These are phyloP conservation scores for Drosophila picticornis DNA, from an alignment of 2,888 invertebrate species.

Conservation along the genomic window DNA sequence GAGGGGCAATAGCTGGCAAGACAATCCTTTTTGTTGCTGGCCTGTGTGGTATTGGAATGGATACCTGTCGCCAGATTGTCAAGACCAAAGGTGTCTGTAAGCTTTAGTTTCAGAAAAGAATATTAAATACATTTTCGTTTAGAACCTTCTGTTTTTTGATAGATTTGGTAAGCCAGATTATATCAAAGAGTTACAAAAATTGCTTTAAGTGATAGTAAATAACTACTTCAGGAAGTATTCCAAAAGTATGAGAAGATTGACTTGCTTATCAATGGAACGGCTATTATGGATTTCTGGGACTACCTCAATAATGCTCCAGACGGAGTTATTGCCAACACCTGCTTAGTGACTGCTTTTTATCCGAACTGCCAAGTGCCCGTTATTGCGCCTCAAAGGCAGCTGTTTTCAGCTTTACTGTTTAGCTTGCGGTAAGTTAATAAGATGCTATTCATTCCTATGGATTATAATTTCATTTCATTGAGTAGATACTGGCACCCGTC, in stretches of 20 bases:
- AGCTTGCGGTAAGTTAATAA: constrained; percentile 74
- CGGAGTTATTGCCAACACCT: constrained; percentile 83
- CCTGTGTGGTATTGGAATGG: constrained; percentile 79
- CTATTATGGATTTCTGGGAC: constrained; percentile 84
- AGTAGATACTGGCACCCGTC: constrained; percentile 52
- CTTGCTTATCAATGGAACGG: constrained; percentile 76
- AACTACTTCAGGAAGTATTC: constrained; percentile 65
- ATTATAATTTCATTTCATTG: neutral
- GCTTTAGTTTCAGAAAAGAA: neutral
- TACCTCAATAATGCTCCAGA: constrained; percentile 84
- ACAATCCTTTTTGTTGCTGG: constrained; percentile 77
- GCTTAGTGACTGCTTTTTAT: constrained; percentile 81
- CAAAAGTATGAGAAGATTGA: constrained; percentile 66
- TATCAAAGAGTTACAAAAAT: constrained; percentile 22
- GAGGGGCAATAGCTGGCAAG: constrained; percentile 44
- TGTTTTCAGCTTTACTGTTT: constrained; percentile 83
- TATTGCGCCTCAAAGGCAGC: constrained; percentile 84
- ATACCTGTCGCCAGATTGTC: constrained; percentile 66
- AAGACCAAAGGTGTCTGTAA: constrained; percentile 45
- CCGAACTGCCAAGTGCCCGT: constrained; percentile 77
- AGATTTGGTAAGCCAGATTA: constrained; percentile 57
- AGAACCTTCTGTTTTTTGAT: constrained; percentile 79
- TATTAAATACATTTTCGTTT: neutral
- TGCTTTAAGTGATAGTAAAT: constrained; percentile 58
- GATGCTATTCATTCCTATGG: neutral